Conservation (phyloP, 2,113 vertebrate species). For the Miniopterus natalensis region DNA sequence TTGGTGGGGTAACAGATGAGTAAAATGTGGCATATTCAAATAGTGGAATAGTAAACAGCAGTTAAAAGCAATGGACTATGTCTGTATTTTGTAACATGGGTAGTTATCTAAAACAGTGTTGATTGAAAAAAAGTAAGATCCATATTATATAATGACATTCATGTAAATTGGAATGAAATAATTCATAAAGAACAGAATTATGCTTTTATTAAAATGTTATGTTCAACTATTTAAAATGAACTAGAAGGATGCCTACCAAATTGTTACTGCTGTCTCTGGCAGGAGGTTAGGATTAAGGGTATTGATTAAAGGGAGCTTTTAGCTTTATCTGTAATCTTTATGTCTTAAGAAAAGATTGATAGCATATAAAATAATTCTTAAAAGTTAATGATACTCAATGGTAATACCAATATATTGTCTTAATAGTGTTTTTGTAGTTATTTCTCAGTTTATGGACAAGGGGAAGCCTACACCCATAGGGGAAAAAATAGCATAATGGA, state of each 20-base stretch:
- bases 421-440: slow-evolving; percentile 59
- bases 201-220: slow-evolving; percentile 59
- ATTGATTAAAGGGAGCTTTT: background rate
- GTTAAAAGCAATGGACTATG: slow-evolving; percentile 41
- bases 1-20: background rate
- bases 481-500: background rate
- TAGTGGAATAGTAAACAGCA: background rate
- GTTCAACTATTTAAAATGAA: background rate
- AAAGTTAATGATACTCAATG: slow-evolving; percentile 1
- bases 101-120: slow-evolving; percentile 34
- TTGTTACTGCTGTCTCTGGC: slow-evolving; percentile 39
- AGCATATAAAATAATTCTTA: slow-evolving; percentile 60
- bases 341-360: slow-evolving; percentile 33
- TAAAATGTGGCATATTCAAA: slow-evolving; percentile 27
- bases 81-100: background rate
- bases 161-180: slow-evolving; percentile 39
- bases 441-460: background rate
- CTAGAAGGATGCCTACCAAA: slow-evolving; percentile 38
- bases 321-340: slow-evolving; percentile 69
- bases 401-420: background rate
- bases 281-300: background rate
- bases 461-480: background rate
- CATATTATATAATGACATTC: background rate
- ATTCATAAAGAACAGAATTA: slow-evolving; percentile 44
- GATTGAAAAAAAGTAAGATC: slow-evolving; percentile 33